These are phyloP conservation scores for Drosophila paramelanica DNA, from an alignment of 2,888 invertebrate species.

Conservation along the genomic window DNA sequence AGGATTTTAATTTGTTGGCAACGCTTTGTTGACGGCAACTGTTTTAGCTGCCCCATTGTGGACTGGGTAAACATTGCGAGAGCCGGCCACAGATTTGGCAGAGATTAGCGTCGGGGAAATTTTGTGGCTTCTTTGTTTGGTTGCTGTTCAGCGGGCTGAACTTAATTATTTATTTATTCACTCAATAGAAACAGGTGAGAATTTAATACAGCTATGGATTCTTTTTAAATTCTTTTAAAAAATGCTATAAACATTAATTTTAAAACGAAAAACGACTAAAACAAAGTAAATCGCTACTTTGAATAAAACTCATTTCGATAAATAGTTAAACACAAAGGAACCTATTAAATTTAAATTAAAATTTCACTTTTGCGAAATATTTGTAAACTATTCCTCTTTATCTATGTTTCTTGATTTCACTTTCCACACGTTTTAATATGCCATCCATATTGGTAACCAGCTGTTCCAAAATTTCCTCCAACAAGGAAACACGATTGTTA, in stretches of 20 bases:
- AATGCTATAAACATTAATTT: not conserved
- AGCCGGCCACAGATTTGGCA: constrained; percentile 44
- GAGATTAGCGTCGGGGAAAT: constrained; percentile 59
- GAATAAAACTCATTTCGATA: too few species aligned
- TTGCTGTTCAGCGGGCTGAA: constrained; percentile 25
- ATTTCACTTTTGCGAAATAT: too few species aligned
- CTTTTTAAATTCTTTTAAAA: not conserved
- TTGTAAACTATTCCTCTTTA: not conserved
- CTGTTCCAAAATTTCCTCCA: constrained; percentile 77
- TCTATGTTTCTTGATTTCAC: constrained; percentile 33
- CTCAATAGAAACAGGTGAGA: not conserved
- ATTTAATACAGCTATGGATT: not conserved
- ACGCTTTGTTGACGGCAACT: constrained; percentile 52
- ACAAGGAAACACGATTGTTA: constrained; percentile 66
- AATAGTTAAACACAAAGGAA: too few species aligned
- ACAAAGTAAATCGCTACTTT: too few species aligned
- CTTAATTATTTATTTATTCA: constrained; percentile 60
- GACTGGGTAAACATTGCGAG: constrained; percentile 13
- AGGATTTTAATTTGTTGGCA: constrained; percentile 62
- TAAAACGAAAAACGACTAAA: too few species aligned
- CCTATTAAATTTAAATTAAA: too few species aligned
- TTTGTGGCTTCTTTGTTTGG: constrained; percentile 52
- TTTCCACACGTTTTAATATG: constrained; percentile 70
- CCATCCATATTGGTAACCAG: constrained; percentile 75
- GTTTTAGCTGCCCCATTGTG: constrained; percentile 34